Conservation (phyloP, 37 sponge, comb jelly and placozoan species). For the Beroe ovata region DNA sequence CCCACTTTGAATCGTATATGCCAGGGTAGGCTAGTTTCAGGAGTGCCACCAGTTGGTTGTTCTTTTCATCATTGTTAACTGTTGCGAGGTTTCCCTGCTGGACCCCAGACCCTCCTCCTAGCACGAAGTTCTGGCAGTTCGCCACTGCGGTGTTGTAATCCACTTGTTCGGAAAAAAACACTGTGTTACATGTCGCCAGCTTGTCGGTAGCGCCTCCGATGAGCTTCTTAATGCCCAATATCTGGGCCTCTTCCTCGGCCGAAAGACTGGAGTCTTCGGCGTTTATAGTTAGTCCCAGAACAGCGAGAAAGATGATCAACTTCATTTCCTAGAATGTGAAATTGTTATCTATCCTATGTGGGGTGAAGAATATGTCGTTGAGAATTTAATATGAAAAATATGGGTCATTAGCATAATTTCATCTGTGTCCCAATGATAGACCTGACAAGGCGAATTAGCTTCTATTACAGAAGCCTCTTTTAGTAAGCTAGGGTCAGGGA, state of each 20-base stretch:
- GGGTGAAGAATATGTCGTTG: too few relatives aligned
- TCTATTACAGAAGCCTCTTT: too few relatives aligned
- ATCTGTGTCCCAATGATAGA: too few relatives aligned
- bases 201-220: not conserved
- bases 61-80: not conserved
- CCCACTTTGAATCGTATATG: not conserved
- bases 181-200: not conserved
- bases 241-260: not conserved
- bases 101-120: not conserved
- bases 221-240: not conserved
- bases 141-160: not conserved
- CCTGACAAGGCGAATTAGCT: too few relatives aligned
- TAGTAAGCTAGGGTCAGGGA: too few relatives aligned
- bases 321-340: too few relatives aligned
- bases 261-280: too few relatives aligned
- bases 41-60: not conserved
- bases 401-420: too few relatives aligned
- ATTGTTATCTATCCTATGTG: too few relatives aligned
- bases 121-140: not conserved
- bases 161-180: not conserved
- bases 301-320: too few relatives aligned
- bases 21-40: not conserved
- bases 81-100: not conserved
- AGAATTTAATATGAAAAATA: too few relatives aligned
- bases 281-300: too few relatives aligned